These are phyloP conservation scores for Macaria liturata DNA, from an alignment of 2,888 invertebrate genomes.

Conservation along the genomic window DNA sequence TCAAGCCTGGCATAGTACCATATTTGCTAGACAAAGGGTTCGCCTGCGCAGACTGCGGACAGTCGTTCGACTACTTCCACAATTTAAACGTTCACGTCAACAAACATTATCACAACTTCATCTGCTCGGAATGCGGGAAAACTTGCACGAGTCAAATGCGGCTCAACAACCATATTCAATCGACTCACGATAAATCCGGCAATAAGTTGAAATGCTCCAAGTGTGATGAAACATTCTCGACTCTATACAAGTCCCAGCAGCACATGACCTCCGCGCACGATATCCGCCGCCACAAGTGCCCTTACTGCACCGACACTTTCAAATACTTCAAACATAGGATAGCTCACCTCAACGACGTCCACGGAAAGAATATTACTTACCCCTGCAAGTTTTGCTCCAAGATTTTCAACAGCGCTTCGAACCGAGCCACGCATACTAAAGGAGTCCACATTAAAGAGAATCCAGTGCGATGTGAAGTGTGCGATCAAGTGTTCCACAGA, in stretches of 20 bases:
- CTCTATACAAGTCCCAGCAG: slow-evolving; percentile 46
- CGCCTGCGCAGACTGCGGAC: slow-evolving; percentile 15
- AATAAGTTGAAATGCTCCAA: slow-evolving; percentile 17
- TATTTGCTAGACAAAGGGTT: slow-evolving; percentile 19
- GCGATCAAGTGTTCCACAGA: slow-evolving; percentile 3
- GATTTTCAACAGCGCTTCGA: slow-evolving; percentile 16
- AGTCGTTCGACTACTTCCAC: slow-evolving; percentile 7
- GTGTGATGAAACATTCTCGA: slow-evolving; percentile 56
- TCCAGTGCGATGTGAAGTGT: not conserved
- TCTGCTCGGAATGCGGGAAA: slow-evolving; percentile 49
- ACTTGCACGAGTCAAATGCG: slow-evolving; percentile 22
- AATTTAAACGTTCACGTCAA: slow-evolving; percentile 52
- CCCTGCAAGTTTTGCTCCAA: slow-evolving; percentile 24
- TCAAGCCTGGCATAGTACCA: slow-evolving; percentile 19
- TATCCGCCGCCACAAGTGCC: slow-evolving; percentile 37
- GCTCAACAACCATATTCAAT: not conserved
- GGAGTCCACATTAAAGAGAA: slow-evolving; percentile 8
- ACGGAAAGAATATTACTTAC: slow-evolving; percentile 22
- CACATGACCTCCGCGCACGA: slow-evolving; percentile 55
- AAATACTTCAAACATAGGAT: slow-evolving; percentile 16
- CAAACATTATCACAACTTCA: slow-evolving; percentile 52
- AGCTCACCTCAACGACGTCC: slow-evolving; percentile 23
- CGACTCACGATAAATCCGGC: not conserved
- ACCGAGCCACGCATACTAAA: slow-evolving; percentile 6
- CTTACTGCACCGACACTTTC: slow-evolving; percentile 25